phyloP scores from a whole-genome alignment of 2,113 vertebrate species.

The Prolemur simus region DNA sequence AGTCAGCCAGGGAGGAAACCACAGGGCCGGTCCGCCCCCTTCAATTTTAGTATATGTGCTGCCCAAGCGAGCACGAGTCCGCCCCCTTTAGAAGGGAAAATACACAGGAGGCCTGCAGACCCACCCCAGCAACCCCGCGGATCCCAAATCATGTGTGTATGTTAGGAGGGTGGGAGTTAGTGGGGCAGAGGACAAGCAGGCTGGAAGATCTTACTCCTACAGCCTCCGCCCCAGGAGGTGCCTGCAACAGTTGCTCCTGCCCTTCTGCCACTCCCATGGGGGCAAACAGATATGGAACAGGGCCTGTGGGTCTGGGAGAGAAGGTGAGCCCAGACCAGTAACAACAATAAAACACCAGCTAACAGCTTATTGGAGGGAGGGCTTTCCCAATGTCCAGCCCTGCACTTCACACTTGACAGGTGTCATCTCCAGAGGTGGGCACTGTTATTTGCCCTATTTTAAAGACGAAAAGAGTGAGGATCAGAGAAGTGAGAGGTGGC shows the following conservation, averaged over 20 bases:
- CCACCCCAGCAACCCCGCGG: slow-evolving; percentile 2
- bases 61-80: neutral
- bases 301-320: neutral
- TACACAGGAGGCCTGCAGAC: slow-evolving; percentile 51
- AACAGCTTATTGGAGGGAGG: neutral
- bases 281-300: neutral
- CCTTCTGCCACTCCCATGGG: neutral
- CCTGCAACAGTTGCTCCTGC: neutral
- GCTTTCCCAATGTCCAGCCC: neutral
- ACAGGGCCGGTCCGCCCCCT: slow-evolving; percentile 74
- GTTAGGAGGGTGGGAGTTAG: neutral
- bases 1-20: slow-evolving; percentile 79
- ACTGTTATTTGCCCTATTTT: neutral
- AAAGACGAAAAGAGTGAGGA: neutral
- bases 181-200: neutral
- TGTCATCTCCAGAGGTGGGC: neutral
- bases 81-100: slow-evolving; percentile 75
- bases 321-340: neutral
- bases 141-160: slow-evolving; percentile 39
- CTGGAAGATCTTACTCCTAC: neutral
- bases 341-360: neutral
- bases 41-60: neutral
- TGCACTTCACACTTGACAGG: neutral
- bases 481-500: neutral
- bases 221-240: neutral